Conservation (phyloP, 2,888 invertebrate genomes). For the Steinernema carpocapsae region DNA sequence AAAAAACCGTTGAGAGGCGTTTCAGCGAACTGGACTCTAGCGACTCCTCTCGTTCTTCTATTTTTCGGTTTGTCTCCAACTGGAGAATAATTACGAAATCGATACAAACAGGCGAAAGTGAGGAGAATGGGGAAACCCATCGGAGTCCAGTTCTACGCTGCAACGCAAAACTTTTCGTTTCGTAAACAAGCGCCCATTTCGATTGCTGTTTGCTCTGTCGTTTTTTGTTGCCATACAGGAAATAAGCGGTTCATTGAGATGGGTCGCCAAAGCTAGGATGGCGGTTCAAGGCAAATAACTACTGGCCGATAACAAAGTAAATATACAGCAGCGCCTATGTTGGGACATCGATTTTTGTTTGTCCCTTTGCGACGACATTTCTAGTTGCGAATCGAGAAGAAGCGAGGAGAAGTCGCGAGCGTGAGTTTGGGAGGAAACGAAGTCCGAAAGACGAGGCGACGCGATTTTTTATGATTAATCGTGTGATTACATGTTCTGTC, state of each 20-base stretch:
- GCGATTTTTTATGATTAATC: constrained; percentile 17
- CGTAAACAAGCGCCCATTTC: background rate
- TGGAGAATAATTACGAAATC: constrained; percentile 23
- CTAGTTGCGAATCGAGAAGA: background rate
- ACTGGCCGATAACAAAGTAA: constrained; percentile 6
- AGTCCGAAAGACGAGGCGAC: background rate
- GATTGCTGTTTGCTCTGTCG: background rate
- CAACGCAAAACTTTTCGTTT: background rate
- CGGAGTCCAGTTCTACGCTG: too few relatives aligned
- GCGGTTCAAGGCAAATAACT: too few relatives aligned
- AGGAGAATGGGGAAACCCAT: background rate
- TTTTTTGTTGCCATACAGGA: too few relatives aligned
- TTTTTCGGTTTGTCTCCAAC: background rate
- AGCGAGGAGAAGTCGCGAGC: background rate
- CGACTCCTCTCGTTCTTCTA: background rate
- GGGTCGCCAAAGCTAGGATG: too few relatives aligned
- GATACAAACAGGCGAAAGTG: constrained; percentile 4
- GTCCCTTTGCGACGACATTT: constrained; percentile 4
- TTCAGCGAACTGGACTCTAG: background rate
- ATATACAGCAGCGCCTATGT: background rate
- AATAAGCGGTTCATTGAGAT: too few relatives aligned
- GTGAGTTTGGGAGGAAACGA: constrained; percentile 15
- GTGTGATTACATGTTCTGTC: background rate
- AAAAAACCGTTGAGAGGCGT: constrained; percentile 3
- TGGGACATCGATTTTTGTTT: constrained; percentile 24